These are phyloP conservation scores for Thunnus maccoyii DNA, from an alignment of 2,113 vertebrate species.

Conservation along the genomic window DNA sequence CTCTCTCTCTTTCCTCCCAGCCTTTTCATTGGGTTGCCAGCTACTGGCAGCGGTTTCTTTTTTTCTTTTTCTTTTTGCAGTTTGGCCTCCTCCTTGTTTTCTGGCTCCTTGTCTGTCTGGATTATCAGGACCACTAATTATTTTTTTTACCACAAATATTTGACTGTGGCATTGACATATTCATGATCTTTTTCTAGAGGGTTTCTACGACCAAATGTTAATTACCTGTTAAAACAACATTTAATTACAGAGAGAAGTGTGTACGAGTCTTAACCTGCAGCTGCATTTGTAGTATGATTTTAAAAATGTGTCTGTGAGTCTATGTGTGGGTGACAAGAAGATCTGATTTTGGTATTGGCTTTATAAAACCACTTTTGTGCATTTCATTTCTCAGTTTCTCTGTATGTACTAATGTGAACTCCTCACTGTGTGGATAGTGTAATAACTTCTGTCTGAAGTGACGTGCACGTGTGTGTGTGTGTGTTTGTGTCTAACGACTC, in stretches of 20 bases:
- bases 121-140: neutral
- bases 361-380: neutral
- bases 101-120: neutral
- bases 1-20: neutral
- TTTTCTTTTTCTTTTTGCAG: no score
- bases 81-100: neutral
- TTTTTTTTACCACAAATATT: neutral
- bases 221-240: neutral
- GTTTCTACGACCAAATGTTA: neutral
- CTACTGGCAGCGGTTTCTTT: neutral
- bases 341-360: neutral
- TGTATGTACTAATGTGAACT: neutral
- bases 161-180: neutral
- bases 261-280: neutral
- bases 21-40: neutral
- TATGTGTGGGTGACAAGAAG: neutral
- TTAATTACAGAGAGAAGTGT: neutral
- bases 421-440: conserved; percentile 17
- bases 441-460: conserved; percentile 40
- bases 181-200: neutral
- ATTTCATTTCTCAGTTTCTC: neutral
- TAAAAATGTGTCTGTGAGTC: neutral
- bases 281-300: neutral
- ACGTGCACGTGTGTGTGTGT: neutral
- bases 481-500: conserved; percentile 38